Base-by-base conservation (phyloP, 2,888 invertebrate genomes). In the Seira ritae region DNA sequence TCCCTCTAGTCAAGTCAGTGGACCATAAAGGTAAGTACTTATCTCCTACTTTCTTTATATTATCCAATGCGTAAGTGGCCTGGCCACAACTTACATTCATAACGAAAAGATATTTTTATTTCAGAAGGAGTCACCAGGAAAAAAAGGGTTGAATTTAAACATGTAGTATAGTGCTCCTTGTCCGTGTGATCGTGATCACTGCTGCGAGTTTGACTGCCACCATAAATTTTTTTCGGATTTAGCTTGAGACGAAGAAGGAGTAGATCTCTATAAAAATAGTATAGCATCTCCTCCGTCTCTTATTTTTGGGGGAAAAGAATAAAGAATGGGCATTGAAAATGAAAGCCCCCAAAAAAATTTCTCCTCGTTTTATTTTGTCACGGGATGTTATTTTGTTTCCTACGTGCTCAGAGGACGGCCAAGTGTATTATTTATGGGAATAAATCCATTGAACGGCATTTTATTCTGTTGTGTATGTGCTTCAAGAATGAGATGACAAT, bases 141-240 rank as follows among this genome's bases (percentile, higher is more conserved):
- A 62, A 20, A 20, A 62, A 62, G 62, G 62, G 62, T 62, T 62
- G 62, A 62, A 22, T 20, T 19, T 8, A 20, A 62, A 22, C 20
- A 20, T 62, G 20, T 60, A 12, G 60, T 62, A 12, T 62, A 55
- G 55, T 55, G 31, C 55, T 23, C 37, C 55, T 37, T 42, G 67
- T 55, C 65, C 19, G 20, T n/a, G 19, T 70, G 37, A 31, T 78
- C 73, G 46, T 78, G 83, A 83, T 83, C 78, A 83, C 83, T 83
- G 78, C 83, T 78, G 83, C 68, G 83, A 83, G 68, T 74, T 73
- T 83, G 83, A 83, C 83, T 83, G 70, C 83, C 69, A 72, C 78
- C 77, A 83, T 83, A 83, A 83, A 83, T 83, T 83, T 70, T 76
- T 62, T 69, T 22, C 24, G 74, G 68, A 73, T 74, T 83, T 62